Base-by-base conservation (phyloP, 2,888 invertebrate species). In the Endotricha flammealis region DNA sequence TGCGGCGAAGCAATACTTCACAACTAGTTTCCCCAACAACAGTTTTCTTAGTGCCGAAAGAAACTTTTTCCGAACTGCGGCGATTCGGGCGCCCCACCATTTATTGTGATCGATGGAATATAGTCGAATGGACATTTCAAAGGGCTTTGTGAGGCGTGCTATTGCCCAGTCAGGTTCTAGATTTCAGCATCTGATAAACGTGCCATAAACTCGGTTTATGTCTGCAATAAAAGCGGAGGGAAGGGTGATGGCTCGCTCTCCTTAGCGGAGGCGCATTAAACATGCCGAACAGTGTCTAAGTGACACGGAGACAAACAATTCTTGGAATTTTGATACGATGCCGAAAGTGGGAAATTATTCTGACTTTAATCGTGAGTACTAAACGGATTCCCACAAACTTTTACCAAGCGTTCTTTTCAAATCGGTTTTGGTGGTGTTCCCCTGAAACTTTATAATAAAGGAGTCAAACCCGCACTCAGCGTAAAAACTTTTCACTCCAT, bases 141-240 rank as follows among this genome's bases (percentile, higher is more conserved):
- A 28, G 14, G 32, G 25, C 33, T 29, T 16, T 14, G 17, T 39
- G 22, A 25, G 35, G 11, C 12, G 12, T 14, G 24, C 29, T 13
- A 17, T 17, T 28, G 22, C 17, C 12, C 11, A 35, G 12, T 29
- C 6, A 42, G 42, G 36, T 43, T 33, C 41, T 41, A 44, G 48
- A 42, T 45, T 39, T 46, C 46, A 44, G 39, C 49, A 52, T 50
- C 55, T 53, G 70, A 67, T 70, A 67, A 65, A 48, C 48, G 46
- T 14, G 50, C 59, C 42, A 57, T 68, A 66, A 68, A 65, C 43
- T 50, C 55, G 52, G 35, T 68, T 65, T 64, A 67, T 58, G 59
- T 32, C 39, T 17, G 49, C 56, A 57, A 66, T 65, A 66, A 64
- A 59, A 51, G 45, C 29, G 27, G 35, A 36, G 42, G 40, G 42